Percentiles rank a stretch among this genome's conserved stretches.
Conservation (phyloP, 2,113 vertebrate genomes). For the Phrynocephalus versicolor region DNA sequence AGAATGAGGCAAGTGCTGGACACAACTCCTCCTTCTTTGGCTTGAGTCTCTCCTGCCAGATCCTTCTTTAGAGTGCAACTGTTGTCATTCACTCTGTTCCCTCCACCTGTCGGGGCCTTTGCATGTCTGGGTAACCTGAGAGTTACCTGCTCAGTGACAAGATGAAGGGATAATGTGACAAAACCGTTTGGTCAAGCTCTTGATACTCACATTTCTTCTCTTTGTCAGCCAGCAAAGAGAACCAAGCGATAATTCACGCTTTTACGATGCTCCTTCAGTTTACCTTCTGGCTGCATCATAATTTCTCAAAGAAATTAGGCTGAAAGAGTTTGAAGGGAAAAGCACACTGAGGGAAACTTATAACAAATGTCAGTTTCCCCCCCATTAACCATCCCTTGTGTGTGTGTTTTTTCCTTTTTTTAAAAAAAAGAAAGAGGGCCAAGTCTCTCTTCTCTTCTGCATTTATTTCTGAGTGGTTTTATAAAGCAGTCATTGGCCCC, state of each 20-base stretch:
- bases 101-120: background rate
- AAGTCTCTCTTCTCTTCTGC: too few relatives aligned
- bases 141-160: constrained; percentile 18
- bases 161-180: background rate
- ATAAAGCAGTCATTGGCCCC: too few relatives aligned
- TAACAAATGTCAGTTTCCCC: too few relatives aligned
- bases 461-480: too few relatives aligned
- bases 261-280: background rate
- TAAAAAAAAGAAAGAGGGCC: too few relatives aligned
- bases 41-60: background rate
- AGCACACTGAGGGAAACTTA: too few relatives aligned
- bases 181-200: background rate
- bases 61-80: rapidly evolving
- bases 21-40: background rate
- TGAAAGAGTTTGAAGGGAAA: too few relatives aligned
- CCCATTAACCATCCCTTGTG: too few relatives aligned
- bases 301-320: too few relatives aligned
- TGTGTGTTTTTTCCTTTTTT: too few relatives aligned
- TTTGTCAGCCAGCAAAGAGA: background rate
- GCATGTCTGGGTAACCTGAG: constrained; percentile 65
- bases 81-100: background rate
- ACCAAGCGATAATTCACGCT: background rate
- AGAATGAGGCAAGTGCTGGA: background rate
- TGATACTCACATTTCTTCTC: background rate
- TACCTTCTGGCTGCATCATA: background rate